phyloP scores from a whole-genome alignment of 2,888 invertebrate genomes.

The Chrysina gloriosa region DNA sequence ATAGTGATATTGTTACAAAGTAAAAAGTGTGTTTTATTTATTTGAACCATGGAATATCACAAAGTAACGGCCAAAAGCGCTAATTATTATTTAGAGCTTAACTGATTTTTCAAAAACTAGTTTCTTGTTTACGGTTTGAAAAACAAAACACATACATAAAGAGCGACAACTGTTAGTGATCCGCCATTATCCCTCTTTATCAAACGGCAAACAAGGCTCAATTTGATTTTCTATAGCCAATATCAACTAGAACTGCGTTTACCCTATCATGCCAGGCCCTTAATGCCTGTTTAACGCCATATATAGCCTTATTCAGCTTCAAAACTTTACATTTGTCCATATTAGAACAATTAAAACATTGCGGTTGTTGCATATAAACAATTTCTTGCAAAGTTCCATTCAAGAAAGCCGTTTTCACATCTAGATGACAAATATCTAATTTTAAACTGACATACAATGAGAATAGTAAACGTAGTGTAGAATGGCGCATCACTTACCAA shows the following conservation, averaged over 20 bases:
- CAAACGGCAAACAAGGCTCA: too few relatives aligned
- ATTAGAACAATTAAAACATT: slow-evolving; percentile 22
- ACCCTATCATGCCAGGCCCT: slow-evolving; percentile 46
- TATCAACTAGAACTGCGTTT: too few relatives aligned
- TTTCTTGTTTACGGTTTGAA: not conserved
- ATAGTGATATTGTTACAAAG: too few relatives aligned
- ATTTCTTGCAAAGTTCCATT: too few relatives aligned
- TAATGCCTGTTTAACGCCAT: slow-evolving; percentile 48
- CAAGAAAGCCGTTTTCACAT: too few relatives aligned
- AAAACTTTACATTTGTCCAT: slow-evolving; percentile 17
- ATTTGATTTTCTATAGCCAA: too few relatives aligned
- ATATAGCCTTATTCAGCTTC: slow-evolving; percentile 45
- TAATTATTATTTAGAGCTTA: too few relatives aligned
- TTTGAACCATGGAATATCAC: too few relatives aligned
- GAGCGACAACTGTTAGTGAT: not conserved
- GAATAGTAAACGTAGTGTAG: slow-evolving; percentile 28
- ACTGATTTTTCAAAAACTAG: not conserved
- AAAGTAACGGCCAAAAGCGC: too few relatives aligned
- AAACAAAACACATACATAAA: not conserved
- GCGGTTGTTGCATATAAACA: too few relatives aligned
- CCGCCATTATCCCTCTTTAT: too few relatives aligned
- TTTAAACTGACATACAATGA: slow-evolving; percentile 32
- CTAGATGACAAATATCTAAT: slow-evolving; percentile 38
- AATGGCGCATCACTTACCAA: slow-evolving; percentile 32
- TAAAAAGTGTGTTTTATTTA: too few relatives aligned